A percentile compares a stretch with the other conserved stretches of the same genome.
phyloP scores from a whole-genome alignment of 2,797 vertebrate genomes.

The Mormyrus hasselquistii region DNA sequence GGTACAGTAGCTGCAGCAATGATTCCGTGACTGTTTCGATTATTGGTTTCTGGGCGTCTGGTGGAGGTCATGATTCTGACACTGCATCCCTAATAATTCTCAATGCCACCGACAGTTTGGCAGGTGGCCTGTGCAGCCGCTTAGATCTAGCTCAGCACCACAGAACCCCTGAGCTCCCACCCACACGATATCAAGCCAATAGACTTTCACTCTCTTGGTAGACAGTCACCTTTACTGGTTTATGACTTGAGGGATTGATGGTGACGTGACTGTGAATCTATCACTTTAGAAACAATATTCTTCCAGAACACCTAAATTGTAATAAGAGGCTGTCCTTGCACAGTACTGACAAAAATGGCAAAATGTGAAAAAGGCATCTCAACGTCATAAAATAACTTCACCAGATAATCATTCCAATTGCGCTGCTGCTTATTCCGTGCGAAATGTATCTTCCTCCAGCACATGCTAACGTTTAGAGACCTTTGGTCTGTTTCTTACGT shows the following conservation, averaged over 20 bases:
- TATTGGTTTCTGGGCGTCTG: conserved; percentile 15
- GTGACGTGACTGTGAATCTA: not conserved
- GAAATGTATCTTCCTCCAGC: not conserved
- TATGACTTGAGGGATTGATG: not conserved
- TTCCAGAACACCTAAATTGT: not conserved
- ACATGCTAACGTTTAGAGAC: not conserved
- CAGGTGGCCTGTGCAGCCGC: not conserved
- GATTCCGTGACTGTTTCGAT: conserved; percentile 25
- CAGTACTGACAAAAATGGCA: not conserved
- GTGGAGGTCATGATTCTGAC: not conserved
- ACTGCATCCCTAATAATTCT: conserved; percentile 20
- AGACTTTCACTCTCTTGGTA: not conserved
- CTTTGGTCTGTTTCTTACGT: not conserved
- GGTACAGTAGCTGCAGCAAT: not conserved
- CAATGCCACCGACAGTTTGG: not conserved
- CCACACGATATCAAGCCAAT: not conserved
- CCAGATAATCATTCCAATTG: not conserved
- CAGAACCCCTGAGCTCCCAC: not conserved
- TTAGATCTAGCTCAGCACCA: not conserved
- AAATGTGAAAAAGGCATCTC: not conserved
- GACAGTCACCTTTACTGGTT: not conserved
- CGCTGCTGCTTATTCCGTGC: not conserved
- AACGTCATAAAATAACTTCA: not conserved
- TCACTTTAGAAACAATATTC: not conserved
- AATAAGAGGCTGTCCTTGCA: not conserved